phyloP scores from a whole-genome alignment of 2,797 vertebrate genomes.

The Chloroceryle amazona region DNA sequence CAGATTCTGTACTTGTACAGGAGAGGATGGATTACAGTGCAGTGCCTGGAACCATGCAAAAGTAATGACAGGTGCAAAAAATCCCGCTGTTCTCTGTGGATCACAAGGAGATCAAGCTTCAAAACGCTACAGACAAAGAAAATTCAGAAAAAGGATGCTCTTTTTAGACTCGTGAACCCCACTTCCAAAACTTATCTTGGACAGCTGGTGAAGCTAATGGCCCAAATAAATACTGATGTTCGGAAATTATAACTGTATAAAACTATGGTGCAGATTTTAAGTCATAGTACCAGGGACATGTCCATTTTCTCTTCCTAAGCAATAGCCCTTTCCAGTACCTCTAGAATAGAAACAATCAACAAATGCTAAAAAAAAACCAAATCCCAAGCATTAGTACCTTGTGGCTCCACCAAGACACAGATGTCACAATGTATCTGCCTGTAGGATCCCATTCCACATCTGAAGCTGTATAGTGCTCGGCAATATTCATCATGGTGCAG shows the following conservation, averaged over 20 bases:
- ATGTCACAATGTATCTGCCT: slow-evolving; percentile 94
- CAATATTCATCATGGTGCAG: slow-evolving; percentile 99
- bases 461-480: slow-evolving; percentile 97
- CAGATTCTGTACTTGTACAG: neutral
- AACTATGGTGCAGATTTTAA: neutral
- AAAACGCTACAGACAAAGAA: neutral
- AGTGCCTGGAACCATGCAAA: neutral
- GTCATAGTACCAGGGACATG: accelerated
- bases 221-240: neutral
- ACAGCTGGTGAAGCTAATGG: accelerated
- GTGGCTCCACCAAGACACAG: slow-evolving; percentile 99
- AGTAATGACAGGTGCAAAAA: neutral
- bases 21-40: neutral
- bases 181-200: neutral
- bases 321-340: neutral
- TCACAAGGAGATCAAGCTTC: neutral
- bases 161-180: neutral
- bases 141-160: neutral
- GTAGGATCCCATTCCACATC: slow-evolving; percentile 99
- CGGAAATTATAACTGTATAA: neutral
- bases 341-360: neutral
- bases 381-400: slow-evolving; percentile 83
- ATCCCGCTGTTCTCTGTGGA: neutral
- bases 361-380: neutral
- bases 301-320: neutral